Evolutionary conservation across 2,113 vertebrate genomes (phyloP).

Genomic region (Tenrec ecaudatus): DNA sequence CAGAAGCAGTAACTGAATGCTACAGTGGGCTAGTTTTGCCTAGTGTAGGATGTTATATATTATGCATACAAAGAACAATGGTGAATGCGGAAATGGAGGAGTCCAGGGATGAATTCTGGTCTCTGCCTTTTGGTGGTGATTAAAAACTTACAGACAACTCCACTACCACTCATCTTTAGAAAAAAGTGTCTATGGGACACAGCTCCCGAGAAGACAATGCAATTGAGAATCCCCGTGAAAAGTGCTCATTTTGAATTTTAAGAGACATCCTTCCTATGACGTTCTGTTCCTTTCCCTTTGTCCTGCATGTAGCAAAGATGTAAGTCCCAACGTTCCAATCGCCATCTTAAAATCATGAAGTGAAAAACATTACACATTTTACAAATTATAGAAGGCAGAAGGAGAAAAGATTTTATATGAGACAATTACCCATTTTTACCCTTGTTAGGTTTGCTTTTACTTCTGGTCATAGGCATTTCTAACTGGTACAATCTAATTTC

Average conservation of each 20-base stretch:
- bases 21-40: background rate
- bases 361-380: background rate
- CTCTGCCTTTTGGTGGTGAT: background rate
- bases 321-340: background rate
- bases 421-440: background rate
- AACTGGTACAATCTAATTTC: too few species aligned
- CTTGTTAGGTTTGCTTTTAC: background rate
- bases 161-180: background rate
- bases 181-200: background rate
- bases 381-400: background rate
- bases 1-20: background rate
- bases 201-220: background rate
- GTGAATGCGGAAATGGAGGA: background rate
- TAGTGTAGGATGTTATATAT: background rate
- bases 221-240: background rate
- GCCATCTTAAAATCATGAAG: background rate
- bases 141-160: background rate
- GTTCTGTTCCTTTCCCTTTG: background rate
- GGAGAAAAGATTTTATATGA: background rate
- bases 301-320: background rate
- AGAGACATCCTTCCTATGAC: background rate
- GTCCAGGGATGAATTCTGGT: background rate
- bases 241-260: background rate
- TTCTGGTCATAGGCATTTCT: background rate
- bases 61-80: background rate